phyloP scores from a whole-genome alignment of 2,797 vertebrate species.

The Enteromius mattozi region DNA sequence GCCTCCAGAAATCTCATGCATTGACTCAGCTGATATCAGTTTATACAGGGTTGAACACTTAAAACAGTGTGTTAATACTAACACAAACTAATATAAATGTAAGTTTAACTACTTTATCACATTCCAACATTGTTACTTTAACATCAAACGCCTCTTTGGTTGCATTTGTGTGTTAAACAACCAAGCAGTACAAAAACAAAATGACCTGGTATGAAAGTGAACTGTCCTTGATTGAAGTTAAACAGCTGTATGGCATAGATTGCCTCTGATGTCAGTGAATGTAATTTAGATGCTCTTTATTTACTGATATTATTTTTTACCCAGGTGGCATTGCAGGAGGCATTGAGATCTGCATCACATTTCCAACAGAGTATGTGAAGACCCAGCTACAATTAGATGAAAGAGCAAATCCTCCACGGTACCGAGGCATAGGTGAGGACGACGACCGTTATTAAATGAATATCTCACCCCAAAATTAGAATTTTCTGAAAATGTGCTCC shows the following conservation, averaged over 20 bases:
- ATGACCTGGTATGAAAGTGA: conserved; percentile 9
- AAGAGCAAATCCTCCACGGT: conserved; percentile 77
- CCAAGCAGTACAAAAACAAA: conserved; percentile 5
- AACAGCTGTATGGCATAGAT: conserved; percentile 11
- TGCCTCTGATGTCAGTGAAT: neutral
- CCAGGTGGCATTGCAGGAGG: conserved; percentile 81
- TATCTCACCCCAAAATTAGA: neutral
- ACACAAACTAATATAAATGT: neutral
- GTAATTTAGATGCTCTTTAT: neutral
- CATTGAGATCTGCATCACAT: conserved; percentile 83
- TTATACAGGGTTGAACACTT: neutral
- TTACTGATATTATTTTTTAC: conserved; percentile 13
- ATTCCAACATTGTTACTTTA: neutral
- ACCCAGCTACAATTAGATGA: conserved; percentile 84
- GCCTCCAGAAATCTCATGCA: conserved; percentile 2
- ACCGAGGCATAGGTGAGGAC: conserved; percentile 79
- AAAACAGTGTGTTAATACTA: neutral
- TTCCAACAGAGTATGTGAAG: conserved; percentile 84
- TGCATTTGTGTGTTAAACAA: neutral
- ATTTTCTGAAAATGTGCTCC: neutral
- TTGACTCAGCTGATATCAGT: neutral
- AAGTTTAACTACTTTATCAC: neutral
- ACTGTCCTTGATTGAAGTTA: conserved; percentile 1
- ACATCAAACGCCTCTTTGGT: neutral
- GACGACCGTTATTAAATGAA: neutral